Evolutionary conservation across 2,113 vertebrate species (phyloP).

Genomic region (human (Homo sapiens)): DNA sequence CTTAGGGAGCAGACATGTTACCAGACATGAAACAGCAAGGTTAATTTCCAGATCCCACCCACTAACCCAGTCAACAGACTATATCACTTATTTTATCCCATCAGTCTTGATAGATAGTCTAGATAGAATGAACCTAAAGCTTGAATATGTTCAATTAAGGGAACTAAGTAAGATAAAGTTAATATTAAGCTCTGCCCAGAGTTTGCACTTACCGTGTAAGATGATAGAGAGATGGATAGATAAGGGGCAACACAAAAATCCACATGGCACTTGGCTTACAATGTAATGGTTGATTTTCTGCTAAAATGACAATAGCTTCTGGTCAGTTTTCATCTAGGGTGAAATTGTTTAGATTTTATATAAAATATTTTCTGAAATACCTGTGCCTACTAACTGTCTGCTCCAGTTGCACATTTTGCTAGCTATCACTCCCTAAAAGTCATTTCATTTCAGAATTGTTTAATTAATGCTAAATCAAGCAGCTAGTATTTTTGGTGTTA

Average conservation of each 20-base stretch:
- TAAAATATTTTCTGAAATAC: conserved; percentile 4
- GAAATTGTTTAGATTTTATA: neutral
- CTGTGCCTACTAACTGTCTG: neutral
- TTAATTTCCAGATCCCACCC: neutral
- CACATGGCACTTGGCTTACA: neutral
- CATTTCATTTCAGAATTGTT: conserved; percentile 7
- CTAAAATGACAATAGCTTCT: neutral
- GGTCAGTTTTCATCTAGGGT: neutral
- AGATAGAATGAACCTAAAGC: neutral
- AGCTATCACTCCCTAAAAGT: neutral
- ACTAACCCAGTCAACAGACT: neutral
- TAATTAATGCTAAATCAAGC: neutral
- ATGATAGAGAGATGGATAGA: neutral
- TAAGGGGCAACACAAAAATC: neutral
- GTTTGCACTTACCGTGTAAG: neutral
- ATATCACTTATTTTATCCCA: neutral
- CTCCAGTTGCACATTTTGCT: neutral
- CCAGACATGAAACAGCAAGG: neutral
- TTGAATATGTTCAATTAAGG: neutral
- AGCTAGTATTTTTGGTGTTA: neutral
- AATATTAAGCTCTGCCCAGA: neutral
- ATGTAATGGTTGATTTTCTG: neutral
- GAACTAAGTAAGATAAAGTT: neutral
- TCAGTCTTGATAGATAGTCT: neutral
- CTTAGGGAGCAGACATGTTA: neutral